These are phyloP conservation scores for Lagodon rhomboides DNA, from an alignment of 2,797 vertebrate genomes.

Conservation along the genomic window DNA sequence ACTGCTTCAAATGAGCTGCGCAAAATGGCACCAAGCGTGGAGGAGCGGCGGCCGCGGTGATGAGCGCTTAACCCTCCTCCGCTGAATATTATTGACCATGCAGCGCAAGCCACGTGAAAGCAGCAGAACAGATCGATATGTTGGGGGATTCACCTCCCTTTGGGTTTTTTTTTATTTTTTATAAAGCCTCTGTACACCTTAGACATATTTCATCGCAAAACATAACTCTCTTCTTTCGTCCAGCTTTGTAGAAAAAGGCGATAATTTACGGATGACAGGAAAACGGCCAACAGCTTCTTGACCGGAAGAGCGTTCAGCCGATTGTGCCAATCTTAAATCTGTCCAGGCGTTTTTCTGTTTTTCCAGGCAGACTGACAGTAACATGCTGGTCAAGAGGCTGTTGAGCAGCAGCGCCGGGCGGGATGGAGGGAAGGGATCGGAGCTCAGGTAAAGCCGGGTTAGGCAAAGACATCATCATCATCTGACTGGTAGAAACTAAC, in stretches of 20 bases:
- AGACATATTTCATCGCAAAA: conserved; percentile 43
- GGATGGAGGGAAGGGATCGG: neutral
- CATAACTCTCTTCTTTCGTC: conserved; percentile 45
- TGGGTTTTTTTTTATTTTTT: conserved; percentile 36
- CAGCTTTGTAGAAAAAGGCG: conserved; percentile 28
- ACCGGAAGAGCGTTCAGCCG: neutral
- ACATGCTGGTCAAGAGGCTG: conserved; percentile 14
- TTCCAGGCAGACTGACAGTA: conserved; percentile 7
- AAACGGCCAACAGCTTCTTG: conserved; percentile 20
- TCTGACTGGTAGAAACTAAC: conserved; percentile 43
- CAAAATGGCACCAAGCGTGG: conserved; percentile 41
- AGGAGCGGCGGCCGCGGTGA: neutral
- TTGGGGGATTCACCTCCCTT: conserved; percentile 39
- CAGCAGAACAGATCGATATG: conserved; percentile 57
- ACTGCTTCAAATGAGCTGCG: conserved; percentile 31
- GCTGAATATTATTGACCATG: conserved; percentile 19
- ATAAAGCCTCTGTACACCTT: conserved; percentile 63
- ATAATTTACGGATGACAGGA: conserved; percentile 5
- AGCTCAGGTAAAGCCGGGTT: conserved; percentile 33
- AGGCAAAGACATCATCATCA: conserved; percentile 43
- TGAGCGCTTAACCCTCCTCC: conserved; percentile 12
- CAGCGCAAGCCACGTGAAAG: conserved; percentile 47
- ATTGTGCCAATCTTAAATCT: conserved; percentile 10
- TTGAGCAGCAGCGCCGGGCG: conserved; percentile 26
- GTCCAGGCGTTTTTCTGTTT: neutral